Percentiles rank a stretch among this genome's conserved stretches.
These are phyloP conservation scores for Hypanus sabinus DNA, from an alignment of 2,113 vertebrate species.

Conservation along the genomic window DNA sequence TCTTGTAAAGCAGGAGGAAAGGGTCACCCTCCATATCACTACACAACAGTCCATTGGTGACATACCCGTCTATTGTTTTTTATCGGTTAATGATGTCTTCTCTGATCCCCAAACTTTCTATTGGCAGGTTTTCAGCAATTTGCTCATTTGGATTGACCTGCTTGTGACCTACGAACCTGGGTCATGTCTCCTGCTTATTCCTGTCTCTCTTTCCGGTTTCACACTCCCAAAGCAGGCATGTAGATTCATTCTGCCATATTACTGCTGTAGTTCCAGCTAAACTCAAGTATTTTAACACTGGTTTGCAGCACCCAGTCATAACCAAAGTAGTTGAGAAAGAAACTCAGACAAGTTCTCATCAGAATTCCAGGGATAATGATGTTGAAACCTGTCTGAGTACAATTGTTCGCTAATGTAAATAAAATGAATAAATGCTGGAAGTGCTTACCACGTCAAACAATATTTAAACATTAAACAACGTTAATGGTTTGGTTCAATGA, in stretches of 20 bases:
- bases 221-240: too few relatives aligned
- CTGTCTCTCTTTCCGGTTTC: too few relatives aligned
- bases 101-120: neutral
- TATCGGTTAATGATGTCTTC: neutral
- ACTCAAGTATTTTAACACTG: neutral
- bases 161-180: neutral
- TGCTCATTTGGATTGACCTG: neutral
- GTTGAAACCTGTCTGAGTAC: neutral
- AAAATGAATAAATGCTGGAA: too few relatives aligned
- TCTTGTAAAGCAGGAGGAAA: neutral
- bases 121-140: neutral
- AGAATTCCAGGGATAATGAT: neutral
- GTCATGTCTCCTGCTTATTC: neutral
- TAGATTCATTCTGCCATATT: neutral
- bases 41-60: neutral
- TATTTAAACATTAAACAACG: too few relatives aligned
- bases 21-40: neutral
- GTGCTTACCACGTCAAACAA: too few relatives aligned
- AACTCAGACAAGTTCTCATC: neutral
- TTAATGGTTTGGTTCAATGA: too few relatives aligned
- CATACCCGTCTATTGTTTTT: neutral
- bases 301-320: too few relatives aligned
- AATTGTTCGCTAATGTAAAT: neutral
- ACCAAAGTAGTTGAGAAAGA: neutral
- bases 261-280: neutral